These are phyloP conservation scores for Papilio protenor DNA, from an alignment of 2,888 invertebrate genomes.

Conservation along the genomic window DNA sequence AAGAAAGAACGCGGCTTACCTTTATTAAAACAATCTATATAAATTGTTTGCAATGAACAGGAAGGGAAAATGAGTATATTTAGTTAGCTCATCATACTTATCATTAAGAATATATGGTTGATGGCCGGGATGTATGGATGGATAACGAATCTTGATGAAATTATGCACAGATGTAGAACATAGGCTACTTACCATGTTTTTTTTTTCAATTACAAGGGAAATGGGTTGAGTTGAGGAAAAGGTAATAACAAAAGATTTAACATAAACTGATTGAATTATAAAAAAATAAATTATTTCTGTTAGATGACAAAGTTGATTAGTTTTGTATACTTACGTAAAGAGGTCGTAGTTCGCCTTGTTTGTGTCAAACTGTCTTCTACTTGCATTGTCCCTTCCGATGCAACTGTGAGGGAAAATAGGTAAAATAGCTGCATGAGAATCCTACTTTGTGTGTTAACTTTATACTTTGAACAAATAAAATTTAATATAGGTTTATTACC, in stretches of 20 bases:
- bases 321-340: conserved; percentile 67
- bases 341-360: conserved; percentile 66
- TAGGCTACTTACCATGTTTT: too few relatives aligned
- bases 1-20: conserved; percentile 16
- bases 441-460: not conserved
- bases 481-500: conserved; percentile 54
- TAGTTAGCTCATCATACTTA: too few relatives aligned
- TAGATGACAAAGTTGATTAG: not conserved
- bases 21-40: not conserved
- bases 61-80: too few relatives aligned
- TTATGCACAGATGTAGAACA: too few relatives aligned
- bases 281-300: not conserved
- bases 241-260: too few relatives aligned
- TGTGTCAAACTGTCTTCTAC: conserved; percentile 66
- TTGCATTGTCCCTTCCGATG: conserved; percentile 66
- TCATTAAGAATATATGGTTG: not conserved
- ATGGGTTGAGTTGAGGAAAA: too few relatives aligned
- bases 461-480: not conserved
- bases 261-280: too few relatives aligned
- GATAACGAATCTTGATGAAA: too few relatives aligned
- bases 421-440: not conserved
- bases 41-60: not conserved
- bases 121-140: too few relatives aligned
- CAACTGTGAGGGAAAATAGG: not conserved
- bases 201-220: too few relatives aligned